Evolutionary conservation across 2,113 vertebrate species (phyloP).

Genomic region (Caranx ignobilis): DNA sequence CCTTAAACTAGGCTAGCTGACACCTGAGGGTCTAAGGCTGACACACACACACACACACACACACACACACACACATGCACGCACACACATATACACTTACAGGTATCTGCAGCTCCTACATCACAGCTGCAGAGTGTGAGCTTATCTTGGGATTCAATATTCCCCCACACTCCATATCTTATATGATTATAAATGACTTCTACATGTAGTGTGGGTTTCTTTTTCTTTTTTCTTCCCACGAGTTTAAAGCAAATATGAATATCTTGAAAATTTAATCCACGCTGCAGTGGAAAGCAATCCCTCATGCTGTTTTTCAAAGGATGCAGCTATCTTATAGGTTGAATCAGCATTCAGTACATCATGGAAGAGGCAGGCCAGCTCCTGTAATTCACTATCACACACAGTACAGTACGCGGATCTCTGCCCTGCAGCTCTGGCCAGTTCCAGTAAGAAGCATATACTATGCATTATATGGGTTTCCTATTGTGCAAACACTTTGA

Average conservation of each 20-base stretch:
- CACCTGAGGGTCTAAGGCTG: constrained; percentile 61
- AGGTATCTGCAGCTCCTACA: constrained; percentile 12
- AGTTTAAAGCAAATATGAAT: constrained; percentile 38
- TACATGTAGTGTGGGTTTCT: constrained; percentile 19
- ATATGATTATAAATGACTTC: constrained; percentile 30
- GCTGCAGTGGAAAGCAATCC: constrained; percentile 29
- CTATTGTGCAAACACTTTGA: background rate
- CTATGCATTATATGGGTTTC: background rate
- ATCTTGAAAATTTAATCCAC: constrained; percentile 34
- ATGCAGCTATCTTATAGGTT: constrained; percentile 8
- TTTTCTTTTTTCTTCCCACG: background rate
- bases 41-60: constrained; percentile 29
- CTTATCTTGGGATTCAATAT: constrained; percentile 50
- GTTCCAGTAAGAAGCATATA: constrained; percentile 12
- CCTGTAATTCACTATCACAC: constrained; percentile 10
- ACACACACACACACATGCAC: background rate
- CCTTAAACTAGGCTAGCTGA: constrained; percentile 74
- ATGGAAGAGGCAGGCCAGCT: constrained; percentile 4
- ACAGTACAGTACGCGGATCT: background rate
- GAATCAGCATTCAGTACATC: constrained; percentile 58
- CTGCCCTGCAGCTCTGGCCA: background rate
- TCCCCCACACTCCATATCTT: constrained; percentile 6
- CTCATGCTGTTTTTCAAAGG: constrained; percentile 13
- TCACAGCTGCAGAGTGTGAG: constrained; percentile 22
- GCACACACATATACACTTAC: background rate